Evolutionary conservation across 2,888 invertebrate species (phyloP).

Genomic region (Acronicta alni): DNA sequence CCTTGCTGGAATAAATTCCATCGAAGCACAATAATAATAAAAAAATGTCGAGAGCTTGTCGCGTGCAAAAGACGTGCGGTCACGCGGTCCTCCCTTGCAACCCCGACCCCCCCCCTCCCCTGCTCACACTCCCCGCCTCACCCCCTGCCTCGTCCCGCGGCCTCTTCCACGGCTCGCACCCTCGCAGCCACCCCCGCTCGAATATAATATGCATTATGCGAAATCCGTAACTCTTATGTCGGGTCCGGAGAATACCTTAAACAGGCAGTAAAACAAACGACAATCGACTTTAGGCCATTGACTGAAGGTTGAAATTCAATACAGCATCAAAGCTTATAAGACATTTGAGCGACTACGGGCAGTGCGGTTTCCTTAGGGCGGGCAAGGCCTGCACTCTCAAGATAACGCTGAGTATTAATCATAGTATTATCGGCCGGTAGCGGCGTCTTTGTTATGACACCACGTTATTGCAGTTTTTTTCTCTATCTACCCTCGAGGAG

Average conservation of each 20-base stretch:
- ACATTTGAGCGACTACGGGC: constrained; percentile 48
- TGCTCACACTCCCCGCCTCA: constrained; percentile 65
- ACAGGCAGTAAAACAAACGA: constrained; percentile 46
- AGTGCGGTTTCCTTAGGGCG: constrained; percentile 69
- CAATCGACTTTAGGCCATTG: constrained; percentile 40
- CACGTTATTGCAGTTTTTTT: constrained; percentile 88
- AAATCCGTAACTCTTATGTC: constrained; percentile 88
- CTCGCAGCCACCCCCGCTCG: constrained; percentile 71
- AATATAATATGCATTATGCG: constrained; percentile 89
- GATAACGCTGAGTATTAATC: constrained; percentile 89
- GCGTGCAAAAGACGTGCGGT: constrained; percentile 89
- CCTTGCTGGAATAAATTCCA: constrained; percentile 85
- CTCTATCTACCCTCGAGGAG: constrained; percentile 84
- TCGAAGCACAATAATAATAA: constrained; percentile 89
- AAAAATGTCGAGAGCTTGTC: constrained; percentile 89
- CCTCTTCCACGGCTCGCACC: constrained; percentile 60
- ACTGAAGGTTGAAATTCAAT: constrained; percentile 41
- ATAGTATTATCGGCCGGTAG: constrained; percentile 87
- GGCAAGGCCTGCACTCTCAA: constrained; percentile 85
- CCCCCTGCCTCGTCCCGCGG: constrained; percentile 49
- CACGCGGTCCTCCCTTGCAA: constrained; percentile 72
- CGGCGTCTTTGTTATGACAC: constrained; percentile 88
- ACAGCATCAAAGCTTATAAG: constrained; percentile 33
- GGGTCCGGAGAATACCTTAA: constrained; percentile 83
- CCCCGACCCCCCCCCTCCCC: constrained; percentile 39